Percentiles rank a stretch among this genome's conserved stretches.
Evolutionary conservation across 2,797 vertebrate genomes (phyloP).

Genomic region (Macroramphosus scolopax): DNA sequence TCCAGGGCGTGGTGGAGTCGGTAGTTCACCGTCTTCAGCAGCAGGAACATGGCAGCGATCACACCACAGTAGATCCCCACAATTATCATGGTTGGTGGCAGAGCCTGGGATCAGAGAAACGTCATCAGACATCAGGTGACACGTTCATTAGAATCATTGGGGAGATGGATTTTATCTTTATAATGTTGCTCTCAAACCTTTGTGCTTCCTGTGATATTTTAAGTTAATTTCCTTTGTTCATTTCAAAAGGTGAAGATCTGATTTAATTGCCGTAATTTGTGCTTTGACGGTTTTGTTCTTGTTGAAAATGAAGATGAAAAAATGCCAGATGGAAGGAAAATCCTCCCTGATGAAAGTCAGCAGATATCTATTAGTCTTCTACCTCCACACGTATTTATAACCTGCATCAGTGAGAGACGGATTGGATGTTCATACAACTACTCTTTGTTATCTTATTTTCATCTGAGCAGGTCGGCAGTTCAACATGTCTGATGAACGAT

Average conservation of each 20-base stretch:
- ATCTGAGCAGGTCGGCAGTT: background rate
- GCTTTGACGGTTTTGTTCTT: too few species aligned
- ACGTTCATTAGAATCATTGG: background rate
- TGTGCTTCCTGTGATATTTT: background rate
- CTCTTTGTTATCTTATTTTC: too few species aligned
- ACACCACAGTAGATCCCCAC: conserved; percentile 98
- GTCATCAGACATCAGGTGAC: background rate
- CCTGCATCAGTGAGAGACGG: too few species aligned
- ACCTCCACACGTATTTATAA: too few species aligned
- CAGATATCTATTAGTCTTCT: too few species aligned
- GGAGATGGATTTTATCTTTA: background rate
- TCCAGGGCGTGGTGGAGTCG: conserved; percentile 95
- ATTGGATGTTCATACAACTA: too few species aligned
- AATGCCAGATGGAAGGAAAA: too few species aligned
- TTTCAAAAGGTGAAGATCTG: too few species aligned
- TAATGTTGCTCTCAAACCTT: background rate
- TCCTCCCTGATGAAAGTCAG: too few species aligned
- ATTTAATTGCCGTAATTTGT: background rate
- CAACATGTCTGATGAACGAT: too few species aligned
- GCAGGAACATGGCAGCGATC: conserved; percentile 91
- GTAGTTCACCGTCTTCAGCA: conserved; percentile 97
- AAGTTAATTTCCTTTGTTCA: background rate
- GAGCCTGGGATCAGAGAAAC: conserved; percentile 77
- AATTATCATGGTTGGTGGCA: conserved; percentile 95
- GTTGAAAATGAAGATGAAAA: background rate